Evolutionary conservation across 1,140 invertebrate genomes (phyloP).

Genomic region (Nasonia vitripennis): DNA sequence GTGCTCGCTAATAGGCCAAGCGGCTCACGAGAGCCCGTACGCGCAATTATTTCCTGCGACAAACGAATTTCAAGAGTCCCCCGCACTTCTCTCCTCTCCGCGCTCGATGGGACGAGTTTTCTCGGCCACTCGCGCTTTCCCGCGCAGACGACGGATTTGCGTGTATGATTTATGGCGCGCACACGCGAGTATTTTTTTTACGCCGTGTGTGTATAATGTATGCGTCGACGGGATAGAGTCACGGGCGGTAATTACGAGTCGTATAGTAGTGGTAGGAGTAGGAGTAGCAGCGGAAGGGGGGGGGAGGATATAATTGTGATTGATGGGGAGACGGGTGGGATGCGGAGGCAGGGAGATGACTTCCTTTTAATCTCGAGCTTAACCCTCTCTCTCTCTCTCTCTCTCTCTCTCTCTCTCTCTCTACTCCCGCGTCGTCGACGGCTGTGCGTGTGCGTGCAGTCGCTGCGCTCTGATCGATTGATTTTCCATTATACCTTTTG

Average conservation of each 20-base stretch:
- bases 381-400: conserved; percentile 66
- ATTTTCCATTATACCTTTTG: background rate
- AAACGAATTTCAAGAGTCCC: conserved; percentile 56
- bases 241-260: conserved; percentile 70
- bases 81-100: background rate
- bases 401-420: conserved; percentile 57
- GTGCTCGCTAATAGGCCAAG: conserved; percentile 64
- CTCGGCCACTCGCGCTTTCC: background rate
- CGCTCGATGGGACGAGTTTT: no score
- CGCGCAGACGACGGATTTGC: background rate
- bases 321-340: conserved; percentile 66
- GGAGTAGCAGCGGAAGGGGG: conserved; percentile 36
- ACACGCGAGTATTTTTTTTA: background rate
- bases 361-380: conserved; percentile 71
- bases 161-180: no score
- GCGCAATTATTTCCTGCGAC: conserved; percentile 66
- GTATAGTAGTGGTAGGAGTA: conserved; percentile 52
- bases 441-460: conserved; percentile 54
- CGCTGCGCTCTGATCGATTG: conserved; percentile 38
- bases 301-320: conserved; percentile 71
- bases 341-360: conserved; percentile 64
- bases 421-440: conserved; percentile 58
- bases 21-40: conserved; percentile 57
- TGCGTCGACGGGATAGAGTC: conserved; percentile 65
- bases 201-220: background rate